Evolutionary conservation across 2,113 vertebrate genomes (phyloP).

Genomic region (Galbula dea): DNA sequence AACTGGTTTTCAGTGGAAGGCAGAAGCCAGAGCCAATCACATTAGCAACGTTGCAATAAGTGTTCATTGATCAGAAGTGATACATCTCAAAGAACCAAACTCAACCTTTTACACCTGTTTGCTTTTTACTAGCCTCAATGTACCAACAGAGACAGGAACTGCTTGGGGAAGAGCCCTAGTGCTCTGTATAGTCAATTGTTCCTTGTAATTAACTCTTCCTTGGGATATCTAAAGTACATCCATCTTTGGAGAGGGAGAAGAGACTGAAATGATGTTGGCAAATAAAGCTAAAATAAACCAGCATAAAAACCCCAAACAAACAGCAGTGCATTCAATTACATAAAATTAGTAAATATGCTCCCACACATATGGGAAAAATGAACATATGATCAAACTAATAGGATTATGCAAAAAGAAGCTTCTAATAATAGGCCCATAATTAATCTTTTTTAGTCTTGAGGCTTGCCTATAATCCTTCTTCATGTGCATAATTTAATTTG

Average conservation of each 20-base stretch:
- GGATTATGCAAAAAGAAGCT: constrained; percentile 51
- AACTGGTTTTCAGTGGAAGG: background rate
- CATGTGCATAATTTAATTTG: constrained; percentile 32
- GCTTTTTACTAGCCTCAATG: background rate
- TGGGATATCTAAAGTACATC: background rate
- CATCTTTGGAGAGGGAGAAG: background rate
- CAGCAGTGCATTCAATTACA: background rate
- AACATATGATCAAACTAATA: constrained; percentile 41
- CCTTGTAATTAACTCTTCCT: background rate
- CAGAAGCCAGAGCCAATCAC: background rate
- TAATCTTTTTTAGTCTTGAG: constrained; percentile 50
- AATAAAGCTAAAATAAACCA: background rate
- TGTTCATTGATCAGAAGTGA: background rate
- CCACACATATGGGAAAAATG: background rate
- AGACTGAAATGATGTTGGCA: background rate
- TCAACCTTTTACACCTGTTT: background rate
- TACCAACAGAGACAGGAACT: background rate
- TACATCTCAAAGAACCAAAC: background rate
- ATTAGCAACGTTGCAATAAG: background rate
- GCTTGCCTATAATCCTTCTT: constrained; percentile 42
- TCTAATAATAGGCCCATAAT: constrained; percentile 56
- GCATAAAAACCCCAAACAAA: background rate
- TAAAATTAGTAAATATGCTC: background rate
- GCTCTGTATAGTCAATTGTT: background rate
- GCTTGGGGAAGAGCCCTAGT: background rate